Evolutionary conservation across 2,888 invertebrate genomes (phyloP), one percentile per base, ranked within the genome.

Genomic region (Iselma pallidipennis): DNA sequence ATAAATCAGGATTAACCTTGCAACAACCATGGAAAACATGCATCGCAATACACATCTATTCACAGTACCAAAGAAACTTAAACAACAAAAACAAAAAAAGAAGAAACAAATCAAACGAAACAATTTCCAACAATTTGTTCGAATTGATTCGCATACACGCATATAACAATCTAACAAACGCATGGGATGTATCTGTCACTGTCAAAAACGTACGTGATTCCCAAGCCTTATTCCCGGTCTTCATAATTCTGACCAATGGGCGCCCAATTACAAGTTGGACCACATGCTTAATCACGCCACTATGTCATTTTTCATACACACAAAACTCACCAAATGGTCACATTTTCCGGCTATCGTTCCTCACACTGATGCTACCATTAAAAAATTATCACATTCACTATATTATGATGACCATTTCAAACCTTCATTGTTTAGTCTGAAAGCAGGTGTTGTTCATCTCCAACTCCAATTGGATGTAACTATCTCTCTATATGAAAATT

Each of bases 1-100:
- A 76, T 77, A 77, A 75, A 76, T 77, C 77, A 77, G 73, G 76
- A 77, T 77, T 77, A 76, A 74, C 71, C 71, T 71, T 72, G 71
- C 70, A 75, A 72, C 74, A 71, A 71, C 58, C 66, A 69, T 69
- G 63, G 67, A 71, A 16, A 70, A 70, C 71, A 72, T 72, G 73
- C 70, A 61, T 51, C 55, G 50, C 58, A 62, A 37, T 37, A 33
- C 14, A 33, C 31, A 14, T n/a, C n/a, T 33, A 16, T 16, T 37
- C 16, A 16, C 37, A 37, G 16, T 37, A 37, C 5, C 2, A 16
- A 1, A 37, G 7, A 37, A 2, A 37, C 16, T 16, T 37, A 16
- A 16, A 37, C 9, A 16, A n/a, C n/a, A n/a, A n/a, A n/a, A n/a
- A n/a, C n/a, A n/a, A n/a, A n/a, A n/a, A n/a, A n/a, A n/a, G n/a